Percentiles rank a stretch among this genome's conserved stretches.
phyloP scores from a whole-genome alignment of 2,888 invertebrate species.

The Caenorhabditis zanzibari region DNA sequence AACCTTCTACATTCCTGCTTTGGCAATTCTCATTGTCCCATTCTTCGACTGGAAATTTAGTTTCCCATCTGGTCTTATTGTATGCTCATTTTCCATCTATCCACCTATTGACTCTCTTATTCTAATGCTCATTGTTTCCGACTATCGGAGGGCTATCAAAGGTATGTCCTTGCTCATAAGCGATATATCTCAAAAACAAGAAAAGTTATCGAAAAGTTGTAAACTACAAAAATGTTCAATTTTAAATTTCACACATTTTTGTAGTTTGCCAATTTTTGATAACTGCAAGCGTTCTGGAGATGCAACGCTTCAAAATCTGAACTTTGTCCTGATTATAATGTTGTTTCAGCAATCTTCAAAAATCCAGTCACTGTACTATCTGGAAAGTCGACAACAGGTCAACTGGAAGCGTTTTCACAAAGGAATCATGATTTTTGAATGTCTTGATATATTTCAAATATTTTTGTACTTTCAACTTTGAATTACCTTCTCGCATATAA shows the following conservation, averaged over 20 bases:
- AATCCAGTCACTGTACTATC: background rate
- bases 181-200: background rate
- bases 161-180: conserved; percentile 7
- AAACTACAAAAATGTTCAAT: no score
- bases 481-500: no score
- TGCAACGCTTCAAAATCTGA: no score
- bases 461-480: no score
- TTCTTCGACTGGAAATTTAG: conserved; percentile 34
- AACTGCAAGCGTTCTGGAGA: no score
- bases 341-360: background rate
- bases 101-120: conserved; percentile 43
- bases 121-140: conserved; percentile 41
- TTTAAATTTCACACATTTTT: no score
- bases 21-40: conserved; percentile 33
- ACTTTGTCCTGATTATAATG: no score
- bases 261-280: no score
- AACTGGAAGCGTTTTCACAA: background rate
- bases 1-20: conserved; percentile 44
- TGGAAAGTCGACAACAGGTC: background rate
- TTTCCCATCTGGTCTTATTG: conserved; percentile 40
- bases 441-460: no score
- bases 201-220: no score
- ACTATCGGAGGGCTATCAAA: conserved; percentile 30
- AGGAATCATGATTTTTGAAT: background rate
- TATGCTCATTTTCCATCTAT: conserved; percentile 49